Conservation (phyloP, 2,888 invertebrate genomes). For the Netelia virgata region DNA sequence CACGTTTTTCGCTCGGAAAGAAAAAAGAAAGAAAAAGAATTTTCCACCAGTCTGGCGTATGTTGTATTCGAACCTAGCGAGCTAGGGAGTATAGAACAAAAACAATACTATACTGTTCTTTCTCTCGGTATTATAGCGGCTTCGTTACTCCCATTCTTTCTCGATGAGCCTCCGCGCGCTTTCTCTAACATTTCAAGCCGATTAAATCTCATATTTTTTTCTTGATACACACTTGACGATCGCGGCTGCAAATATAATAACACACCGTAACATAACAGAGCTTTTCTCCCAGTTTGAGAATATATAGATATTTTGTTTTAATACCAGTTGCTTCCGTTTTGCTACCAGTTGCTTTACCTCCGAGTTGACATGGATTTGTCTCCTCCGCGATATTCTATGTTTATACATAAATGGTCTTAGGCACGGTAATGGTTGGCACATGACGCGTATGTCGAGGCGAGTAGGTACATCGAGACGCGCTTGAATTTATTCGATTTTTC, state of each 20-base stretch:
- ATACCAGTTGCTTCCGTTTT: constrained; percentile 65
- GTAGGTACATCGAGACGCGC: neutral
- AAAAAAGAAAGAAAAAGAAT: too few relatives aligned
- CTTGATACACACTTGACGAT: constrained; percentile 55
- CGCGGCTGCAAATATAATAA: constrained; percentile 5
- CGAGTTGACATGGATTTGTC: constrained; percentile 56
- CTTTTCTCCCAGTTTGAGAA: constrained; percentile 40
- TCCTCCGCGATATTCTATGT: constrained; percentile 27
- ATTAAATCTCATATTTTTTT: constrained; percentile 63
- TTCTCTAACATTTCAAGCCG: constrained; percentile 52
- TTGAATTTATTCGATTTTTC: neutral
- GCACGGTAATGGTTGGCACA: neutral
- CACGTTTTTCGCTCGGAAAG: too few relatives aligned
- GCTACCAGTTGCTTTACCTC: constrained; percentile 66
- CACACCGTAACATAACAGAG: constrained; percentile 20
- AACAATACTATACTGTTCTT: constrained; percentile 15
- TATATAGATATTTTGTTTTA: constrained; percentile 46
- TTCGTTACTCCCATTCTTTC: constrained; percentile 54
- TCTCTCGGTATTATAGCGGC: constrained; percentile 37
- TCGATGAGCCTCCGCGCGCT: constrained; percentile 23
- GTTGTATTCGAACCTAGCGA: neutral
- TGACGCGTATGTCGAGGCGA: neutral
- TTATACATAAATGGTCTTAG: constrained; percentile 35
- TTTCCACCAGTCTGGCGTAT: neutral
- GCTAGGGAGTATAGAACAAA: constrained; percentile 16